A percentile compares a stretch with the other conserved stretches of the same genome.
These are phyloP conservation scores for Mythimna ferrago DNA, from an alignment of 2,888 invertebrate genomes.

Conservation along the genomic window DNA sequence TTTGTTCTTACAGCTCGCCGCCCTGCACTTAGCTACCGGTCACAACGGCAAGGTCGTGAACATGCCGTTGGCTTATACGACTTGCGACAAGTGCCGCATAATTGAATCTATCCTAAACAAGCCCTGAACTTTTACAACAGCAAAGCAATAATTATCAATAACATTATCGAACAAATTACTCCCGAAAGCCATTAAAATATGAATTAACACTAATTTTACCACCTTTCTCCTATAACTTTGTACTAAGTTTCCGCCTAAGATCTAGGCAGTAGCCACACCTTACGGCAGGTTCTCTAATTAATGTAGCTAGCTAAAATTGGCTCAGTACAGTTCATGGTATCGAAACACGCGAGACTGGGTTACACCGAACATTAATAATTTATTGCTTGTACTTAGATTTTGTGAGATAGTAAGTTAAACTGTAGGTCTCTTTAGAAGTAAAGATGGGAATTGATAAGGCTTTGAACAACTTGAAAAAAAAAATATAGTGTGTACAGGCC, in stretches of 20 bases:
- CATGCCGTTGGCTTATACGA: too few species aligned
- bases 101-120: too few species aligned
- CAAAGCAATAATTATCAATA: too few species aligned
- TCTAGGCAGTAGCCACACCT: constrained; percentile 39
- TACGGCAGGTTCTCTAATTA: constrained; percentile 42
- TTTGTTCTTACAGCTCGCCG: too few species aligned
- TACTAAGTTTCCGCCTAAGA: constrained; percentile 34
- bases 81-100: too few species aligned
- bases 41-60: too few species aligned
- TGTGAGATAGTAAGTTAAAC: constrained; percentile 27
- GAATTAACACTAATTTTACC: constrained; percentile 21
- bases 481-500: too few species aligned
- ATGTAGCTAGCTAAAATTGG: constrained; percentile 41
- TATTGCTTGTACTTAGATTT: constrained; percentile 47
- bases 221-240: constrained; percentile 45
- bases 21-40: too few species aligned
- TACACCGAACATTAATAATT: constrained; percentile 53
- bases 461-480: too few species aligned
- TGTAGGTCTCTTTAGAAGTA: background rate
- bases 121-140: too few species aligned
- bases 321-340: constrained; percentile 53
- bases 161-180: background rate
- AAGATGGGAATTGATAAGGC: too few species aligned
- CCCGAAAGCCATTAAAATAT: constrained; percentile 10
- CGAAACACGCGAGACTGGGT: constrained; percentile 52